phyloP scores from a whole-genome alignment of 2,888 invertebrate species.

The Polyploca ridens region DNA sequence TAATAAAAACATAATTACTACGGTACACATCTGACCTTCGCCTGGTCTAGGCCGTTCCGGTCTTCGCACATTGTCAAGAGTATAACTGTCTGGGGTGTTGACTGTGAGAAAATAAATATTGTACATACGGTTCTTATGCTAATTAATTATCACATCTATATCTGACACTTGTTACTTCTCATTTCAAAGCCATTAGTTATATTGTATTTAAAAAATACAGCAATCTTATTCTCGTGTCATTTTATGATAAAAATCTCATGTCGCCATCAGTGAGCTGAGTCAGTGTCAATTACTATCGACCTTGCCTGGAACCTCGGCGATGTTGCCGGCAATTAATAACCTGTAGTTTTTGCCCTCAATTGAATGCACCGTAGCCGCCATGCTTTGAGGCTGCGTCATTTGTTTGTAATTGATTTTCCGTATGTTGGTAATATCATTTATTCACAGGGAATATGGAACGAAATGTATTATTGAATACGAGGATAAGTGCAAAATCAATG shows the following conservation, averaged over 20 bases:
- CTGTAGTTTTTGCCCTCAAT: conserved; percentile 38
- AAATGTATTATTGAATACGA: neutral
- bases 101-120: conserved; percentile 6
- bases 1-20: conserved; percentile 4
- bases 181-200: neutral
- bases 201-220: neutral
- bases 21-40: conserved; percentile 34
- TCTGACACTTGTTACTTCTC: neutral
- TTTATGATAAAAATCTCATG: conserved; percentile 14
- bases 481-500: neutral
- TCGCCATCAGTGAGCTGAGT: conserved; percentile 28
- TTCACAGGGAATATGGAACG: neutral
- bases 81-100: conserved; percentile 15
- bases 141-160: neutral
- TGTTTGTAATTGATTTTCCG: neutral
- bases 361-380: conserved; percentile 24
- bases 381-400: conserved; percentile 11
- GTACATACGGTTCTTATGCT: neutral
- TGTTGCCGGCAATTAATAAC: conserved; percentile 34
- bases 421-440: neutral
- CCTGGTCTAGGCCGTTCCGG: conserved; percentile 43
- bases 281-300: conserved; percentile 38
- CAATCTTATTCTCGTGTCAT: neutral
- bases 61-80: conserved; percentile 25
- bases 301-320: conserved; percentile 37